Base-by-base conservation (phyloP, 2,888 invertebrate genomes). In the Caenorhabditis parvicauda region DNA sequence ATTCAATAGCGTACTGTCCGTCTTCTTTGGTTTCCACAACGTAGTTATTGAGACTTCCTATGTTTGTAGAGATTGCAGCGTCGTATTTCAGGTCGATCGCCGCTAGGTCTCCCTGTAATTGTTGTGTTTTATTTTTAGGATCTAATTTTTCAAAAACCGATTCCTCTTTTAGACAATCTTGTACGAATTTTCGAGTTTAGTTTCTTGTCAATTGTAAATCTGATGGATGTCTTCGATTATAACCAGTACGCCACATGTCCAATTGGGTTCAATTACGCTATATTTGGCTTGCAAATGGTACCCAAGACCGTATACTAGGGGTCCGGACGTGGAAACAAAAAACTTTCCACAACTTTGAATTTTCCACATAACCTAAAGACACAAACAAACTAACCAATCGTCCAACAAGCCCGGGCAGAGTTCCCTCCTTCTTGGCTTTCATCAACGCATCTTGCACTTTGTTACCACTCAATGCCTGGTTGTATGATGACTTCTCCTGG, bases 81-180 rank as follows among this genome's bases (percentile, higher is more conserved):
- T 99, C 96, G 82, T 91, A 98, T 82, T 90, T 91, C 14, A 85
- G 83, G 81, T 93, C 91, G 67, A 99, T 94, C 0, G 88, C 92
- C 12, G 95, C 98, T 32, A 98, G 86, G 82, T 96, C 94, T 7
- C 96, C 96, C 91, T 91, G 77, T 12, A 43, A 43, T 41, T 17
- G 19, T 17, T 41, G 19, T 17, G 7, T 17, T 17, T 41, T n/a
- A 41, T 12, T 41, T 41, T 17, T 12, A 17, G 14, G n/a, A n/a
- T n/a, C n/a, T n/a, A n/a, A n/a, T 17, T 17, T 41, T 41, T 41
- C 19, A n/a, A 17, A 41, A 17, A 32, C 14, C 9, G 9, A 32
- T 32, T 32, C 35, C 14, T 32, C 9, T 32, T 32, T 32, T 32
- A 32, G 9, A 32, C 35, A 32, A 32, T 12, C 14, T 12, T 32